A percentile compares a stretch with the other conserved stretches of the same genome.
These are phyloP conservation scores for Phaenicophaeus curvirostris DNA, from an alignment of 2,797 vertebrate genomes.

Conservation along the genomic window DNA sequence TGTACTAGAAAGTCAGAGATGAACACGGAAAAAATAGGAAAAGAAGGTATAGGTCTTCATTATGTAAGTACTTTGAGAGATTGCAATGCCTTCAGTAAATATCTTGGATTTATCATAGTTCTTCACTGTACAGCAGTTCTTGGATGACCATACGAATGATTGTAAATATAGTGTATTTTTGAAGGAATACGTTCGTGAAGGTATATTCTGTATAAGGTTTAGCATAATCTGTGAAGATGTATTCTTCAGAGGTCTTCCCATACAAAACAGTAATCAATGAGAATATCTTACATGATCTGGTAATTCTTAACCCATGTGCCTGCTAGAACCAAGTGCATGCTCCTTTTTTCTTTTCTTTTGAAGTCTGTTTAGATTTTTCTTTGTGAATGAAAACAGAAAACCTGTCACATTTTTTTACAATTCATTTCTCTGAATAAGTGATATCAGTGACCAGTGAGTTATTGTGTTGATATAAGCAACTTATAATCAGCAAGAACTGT, in stretches of 20 bases:
- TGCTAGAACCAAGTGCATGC: not conserved
- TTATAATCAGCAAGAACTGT: not conserved
- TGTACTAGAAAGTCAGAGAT: not conserved
- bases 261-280: not conserved
- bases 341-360: not conserved
- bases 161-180: not conserved
- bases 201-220: not conserved
- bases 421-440: not conserved
- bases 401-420: not conserved
- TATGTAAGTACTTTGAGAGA: not conserved
- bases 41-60: not conserved
- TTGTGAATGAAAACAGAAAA: not conserved
- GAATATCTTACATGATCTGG: not conserved
- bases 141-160: not conserved
- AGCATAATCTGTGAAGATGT: no score
- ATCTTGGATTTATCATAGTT: not conserved
- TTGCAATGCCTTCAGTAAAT: not conserved
- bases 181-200: not conserved
- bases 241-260: no score
- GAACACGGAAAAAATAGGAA: not conserved
- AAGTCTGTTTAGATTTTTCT: not conserved
- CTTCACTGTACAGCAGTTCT: not conserved
- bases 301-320: not conserved
- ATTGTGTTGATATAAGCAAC: not conserved
- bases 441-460: not conserved